Conservation (phyloP, 1,140 invertebrate genomes). For the Drosophila tani region DNA sequence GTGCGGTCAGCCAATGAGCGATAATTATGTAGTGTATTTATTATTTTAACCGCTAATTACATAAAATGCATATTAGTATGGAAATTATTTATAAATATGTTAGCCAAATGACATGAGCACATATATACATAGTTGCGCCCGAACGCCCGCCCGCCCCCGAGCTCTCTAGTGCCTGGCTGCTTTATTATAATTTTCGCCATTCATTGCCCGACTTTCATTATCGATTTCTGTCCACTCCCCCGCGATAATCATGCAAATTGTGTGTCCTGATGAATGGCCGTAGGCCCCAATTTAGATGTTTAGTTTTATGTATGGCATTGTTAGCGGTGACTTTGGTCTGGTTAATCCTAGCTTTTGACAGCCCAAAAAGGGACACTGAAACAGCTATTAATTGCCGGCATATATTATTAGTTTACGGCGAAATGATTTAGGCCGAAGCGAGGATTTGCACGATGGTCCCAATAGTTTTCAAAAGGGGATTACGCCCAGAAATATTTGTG, state of each 20-base stretch:
- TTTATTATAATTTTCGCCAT: conserved; percentile 63
- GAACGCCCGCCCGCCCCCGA: background rate
- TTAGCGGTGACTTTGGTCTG: conserved; percentile 39
- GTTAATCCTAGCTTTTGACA: conserved; percentile 49
- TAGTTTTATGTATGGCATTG: conserved; percentile 47
- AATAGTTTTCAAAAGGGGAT: background rate
- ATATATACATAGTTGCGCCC: conserved; percentile 6
- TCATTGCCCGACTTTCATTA: conserved; percentile 57
- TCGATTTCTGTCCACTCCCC: conserved; percentile 58
- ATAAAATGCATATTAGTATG: conserved; percentile 83
- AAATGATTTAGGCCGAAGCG: conserved; percentile 6
- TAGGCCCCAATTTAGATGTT: conserved; percentile 66
- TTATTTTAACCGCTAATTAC: conserved; percentile 84
- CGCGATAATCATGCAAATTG: conserved; percentile 63
- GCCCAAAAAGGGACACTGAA: conserved; percentile 15
- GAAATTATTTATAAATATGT: conserved; percentile 83
- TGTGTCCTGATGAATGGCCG: conserved; percentile 57
- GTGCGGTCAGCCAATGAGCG: conserved; percentile 74
- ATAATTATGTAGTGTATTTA: conserved; percentile 83
- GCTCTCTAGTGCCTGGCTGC: conserved; percentile 2
- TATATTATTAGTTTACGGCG: conserved; percentile 17
- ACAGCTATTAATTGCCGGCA: conserved; percentile 41
- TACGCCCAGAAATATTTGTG: conserved; percentile 3
- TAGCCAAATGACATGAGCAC: conserved; percentile 61
- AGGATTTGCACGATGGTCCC: conserved; percentile 9